Conservation (phyloP, 2,113 vertebrate species). For the Scatophagus argus region DNA sequence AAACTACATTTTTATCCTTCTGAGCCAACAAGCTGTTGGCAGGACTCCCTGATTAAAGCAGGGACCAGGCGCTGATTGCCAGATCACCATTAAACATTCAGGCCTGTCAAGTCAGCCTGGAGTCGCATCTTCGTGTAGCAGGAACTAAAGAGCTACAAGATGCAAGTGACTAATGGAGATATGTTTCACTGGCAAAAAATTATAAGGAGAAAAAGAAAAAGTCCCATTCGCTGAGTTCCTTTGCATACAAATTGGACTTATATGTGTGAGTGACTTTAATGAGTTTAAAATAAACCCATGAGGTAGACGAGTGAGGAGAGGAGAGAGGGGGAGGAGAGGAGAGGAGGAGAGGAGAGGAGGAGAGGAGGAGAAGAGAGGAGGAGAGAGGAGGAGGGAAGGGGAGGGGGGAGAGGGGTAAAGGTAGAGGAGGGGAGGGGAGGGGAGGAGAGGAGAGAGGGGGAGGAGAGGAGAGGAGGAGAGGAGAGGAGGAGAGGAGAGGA, state of each 20-base stretch:
- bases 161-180: conserved; percentile 32
- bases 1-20: background rate
- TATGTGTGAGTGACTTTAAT: conserved; percentile 74
- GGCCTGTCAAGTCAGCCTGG: conserved; percentile 11
- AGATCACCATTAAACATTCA: conserved; percentile 24
- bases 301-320: conserved; percentile 14
- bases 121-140: conserved; percentile 12
- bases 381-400: background rate
- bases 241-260: conserved; percentile 77
- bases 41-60: conserved; percentile 3
- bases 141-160: conserved; percentile 39
- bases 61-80: conserved; percentile 5
- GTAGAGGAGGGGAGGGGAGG: background rate
- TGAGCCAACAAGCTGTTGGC: conserved; percentile 9
- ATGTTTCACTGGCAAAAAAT: conserved; percentile 34
- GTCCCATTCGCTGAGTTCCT: conserved; percentile 45
- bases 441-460: background rate
- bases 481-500: too few species aligned
- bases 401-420: background rate
- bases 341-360: background rate
- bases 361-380: background rate
- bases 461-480: background rate
- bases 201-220: conserved; percentile 18
- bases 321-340: background rate
- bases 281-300: conserved; percentile 58